phyloP scores from a whole-genome alignment of 2,113 vertebrate genomes.

The Grus americana region DNA sequence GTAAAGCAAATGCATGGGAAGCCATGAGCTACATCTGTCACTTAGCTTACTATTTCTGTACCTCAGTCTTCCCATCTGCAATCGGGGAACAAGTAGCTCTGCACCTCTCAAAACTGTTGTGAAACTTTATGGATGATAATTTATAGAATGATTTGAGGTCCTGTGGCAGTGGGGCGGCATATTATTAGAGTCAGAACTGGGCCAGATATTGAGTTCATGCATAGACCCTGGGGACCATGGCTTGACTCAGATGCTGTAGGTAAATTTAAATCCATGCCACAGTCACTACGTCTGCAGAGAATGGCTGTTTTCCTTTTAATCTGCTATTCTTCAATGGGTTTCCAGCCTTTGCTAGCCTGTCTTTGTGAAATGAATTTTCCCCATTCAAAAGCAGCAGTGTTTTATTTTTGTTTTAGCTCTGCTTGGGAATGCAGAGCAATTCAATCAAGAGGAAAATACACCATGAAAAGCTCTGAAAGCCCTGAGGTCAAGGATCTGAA shows the following conservation, averaged over 20 bases:
- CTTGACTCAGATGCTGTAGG: slow-evolving; percentile 33
- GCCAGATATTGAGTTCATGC: background rate
- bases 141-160: background rate
- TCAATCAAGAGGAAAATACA: slow-evolving; percentile 74
- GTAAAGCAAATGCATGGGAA: background rate
- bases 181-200: background rate
- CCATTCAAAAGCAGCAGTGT: slow-evolving; percentile 62
- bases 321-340: slow-evolving; percentile 34
- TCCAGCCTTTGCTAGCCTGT: slow-evolving; percentile 47
- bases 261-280: slow-evolving; percentile 31
- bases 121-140: background rate
- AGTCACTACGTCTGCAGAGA: background rate
- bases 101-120: background rate
- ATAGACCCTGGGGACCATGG: background rate
- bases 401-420: slow-evolving; percentile 68
- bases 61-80: background rate
- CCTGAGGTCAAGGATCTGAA: slow-evolving; percentile 72
- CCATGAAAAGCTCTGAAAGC: slow-evolving; percentile 72
- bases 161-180: background rate
- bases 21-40: background rate
- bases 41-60: background rate
- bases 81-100: background rate
- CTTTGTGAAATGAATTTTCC: slow-evolving; percentile 66
- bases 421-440: slow-evolving; percentile 71
- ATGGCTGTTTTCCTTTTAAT: slow-evolving; percentile 51